Conservation (phyloP, 35 echinoderm and acorn worm genomes). For the Lytechinus pictus region DNA sequence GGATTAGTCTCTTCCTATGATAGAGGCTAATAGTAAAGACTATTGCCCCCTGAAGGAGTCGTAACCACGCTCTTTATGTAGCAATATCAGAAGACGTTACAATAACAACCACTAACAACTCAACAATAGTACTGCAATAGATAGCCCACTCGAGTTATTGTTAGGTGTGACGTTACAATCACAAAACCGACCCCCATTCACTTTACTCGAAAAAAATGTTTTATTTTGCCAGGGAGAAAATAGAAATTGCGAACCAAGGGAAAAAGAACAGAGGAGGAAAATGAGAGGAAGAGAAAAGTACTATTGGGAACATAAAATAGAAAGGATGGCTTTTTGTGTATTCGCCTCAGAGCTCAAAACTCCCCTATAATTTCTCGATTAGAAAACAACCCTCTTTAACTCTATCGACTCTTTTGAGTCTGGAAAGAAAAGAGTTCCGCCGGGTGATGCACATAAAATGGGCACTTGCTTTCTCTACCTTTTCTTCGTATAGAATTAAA, state of each 20-base stretch:
- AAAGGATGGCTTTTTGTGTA: not conserved
- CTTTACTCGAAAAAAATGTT: not conserved
- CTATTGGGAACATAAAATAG: conserved; percentile 15
- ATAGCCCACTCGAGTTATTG: conserved; percentile 34
- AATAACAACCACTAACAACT: conserved; percentile 25
- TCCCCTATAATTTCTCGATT: not conserved
- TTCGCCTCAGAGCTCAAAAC: not conserved
- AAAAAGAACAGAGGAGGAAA: not conserved
- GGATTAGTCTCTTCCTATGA: too few relatives aligned
- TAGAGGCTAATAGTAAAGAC: not conserved
- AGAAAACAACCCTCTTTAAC: conserved; percentile 31
- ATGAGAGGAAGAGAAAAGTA: not conserved
- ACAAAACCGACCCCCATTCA: not conserved
- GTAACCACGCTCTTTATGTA: not conserved
- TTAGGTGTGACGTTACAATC: conserved; percentile 37
- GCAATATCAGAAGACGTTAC: conserved; percentile 49
- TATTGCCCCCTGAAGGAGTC: not conserved
- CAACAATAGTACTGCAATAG: conserved; percentile 25
- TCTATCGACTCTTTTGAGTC: not conserved
- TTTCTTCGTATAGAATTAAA: conserved; percentile 7
- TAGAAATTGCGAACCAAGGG: not conserved
- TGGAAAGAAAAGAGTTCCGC: not conserved
- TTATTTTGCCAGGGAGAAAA: conserved; percentile 3
- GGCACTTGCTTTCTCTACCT: not conserved
- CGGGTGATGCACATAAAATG: not conserved